These are phyloP conservation scores for Brachystomella parvula DNA, from an alignment of 1,140 invertebrate genomes.

Conservation along the genomic window DNA sequence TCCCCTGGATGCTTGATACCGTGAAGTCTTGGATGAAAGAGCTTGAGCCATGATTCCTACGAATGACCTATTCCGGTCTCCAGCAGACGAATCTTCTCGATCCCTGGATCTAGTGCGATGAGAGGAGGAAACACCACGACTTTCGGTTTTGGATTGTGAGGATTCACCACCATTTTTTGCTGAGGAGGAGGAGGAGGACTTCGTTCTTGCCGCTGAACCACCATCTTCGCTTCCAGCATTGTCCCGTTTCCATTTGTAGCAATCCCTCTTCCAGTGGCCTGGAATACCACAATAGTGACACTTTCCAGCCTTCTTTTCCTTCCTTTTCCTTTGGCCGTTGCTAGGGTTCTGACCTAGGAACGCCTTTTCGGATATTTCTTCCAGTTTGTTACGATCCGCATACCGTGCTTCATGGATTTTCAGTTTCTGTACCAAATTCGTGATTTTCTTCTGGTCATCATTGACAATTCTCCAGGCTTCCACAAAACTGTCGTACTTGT, in stretches of 20 bases:
- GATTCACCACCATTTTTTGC: neutral
- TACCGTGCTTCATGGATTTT: neutral
- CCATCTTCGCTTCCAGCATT: too few relatives aligned
- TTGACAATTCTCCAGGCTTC: neutral
- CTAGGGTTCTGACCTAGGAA: conserved; percentile 4
- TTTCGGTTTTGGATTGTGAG: too few relatives aligned
- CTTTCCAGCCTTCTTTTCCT: neutral
- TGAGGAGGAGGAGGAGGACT: neutral
- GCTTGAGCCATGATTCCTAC: too few relatives aligned
- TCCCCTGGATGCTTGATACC: neutral
- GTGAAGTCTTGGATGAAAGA: too few relatives aligned
- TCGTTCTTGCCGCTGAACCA: neutral
- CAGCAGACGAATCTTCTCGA: too few relatives aligned
- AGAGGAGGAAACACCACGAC: too few relatives aligned
- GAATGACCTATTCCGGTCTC: too few relatives aligned
- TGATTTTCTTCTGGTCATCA: neutral
- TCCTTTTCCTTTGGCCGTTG: neutral
- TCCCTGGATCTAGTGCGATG: too few relatives aligned
- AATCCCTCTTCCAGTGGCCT: conserved; percentile 1
- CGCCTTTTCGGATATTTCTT: neutral
- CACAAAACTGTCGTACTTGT: conserved; percentile 4
- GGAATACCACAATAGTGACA: conserved; percentile 8
- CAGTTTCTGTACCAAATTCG: conserved; percentile 4
- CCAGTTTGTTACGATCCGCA: neutral
- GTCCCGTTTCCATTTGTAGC: neutral